Evolutionary conservation across 2,888 invertebrate species (phyloP), one percentile per base, ranked within the genome.

Genomic region (Ariolimax columbianus): DNA sequence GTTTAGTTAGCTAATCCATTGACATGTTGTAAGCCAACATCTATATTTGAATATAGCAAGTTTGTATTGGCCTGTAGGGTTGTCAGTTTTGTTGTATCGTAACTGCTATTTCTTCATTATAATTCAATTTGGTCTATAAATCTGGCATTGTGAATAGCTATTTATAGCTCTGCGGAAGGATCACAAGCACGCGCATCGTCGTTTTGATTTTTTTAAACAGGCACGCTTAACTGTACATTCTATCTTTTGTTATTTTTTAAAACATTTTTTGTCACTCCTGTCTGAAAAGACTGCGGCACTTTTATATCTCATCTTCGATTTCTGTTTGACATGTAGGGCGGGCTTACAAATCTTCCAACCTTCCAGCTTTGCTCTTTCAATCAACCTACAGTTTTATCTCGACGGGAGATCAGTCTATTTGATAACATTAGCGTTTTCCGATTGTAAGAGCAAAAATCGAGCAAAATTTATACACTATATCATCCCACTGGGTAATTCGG

Each of bases 71-170:
- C 68, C 36, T 36, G 36, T 36, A 36, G 36, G 68, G 36, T 19
- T 68, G 36, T 36, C 36, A 68, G 1, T 68, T 68, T 68, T 36
- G 17, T 36, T 17, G 33, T 68, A 68, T 68, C 68, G 30, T 33
- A 36, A 36, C 68, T 68, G 68, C 19, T 19, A 68, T 68, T 68
- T 63, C n/a, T 63, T n/a, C 59, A 63, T 63, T n/a, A 63, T n/a
- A 63, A 23, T 68, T 68, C 30, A 68, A 36, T 36, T 33, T 68
- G 11, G 36, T 36, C 33, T 36, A 68, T 19, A 68, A 30, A 68
- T 36, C 19, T 9, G 36, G 4, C 3, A 68, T 4, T 19, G 14
- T 33, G 11, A 36, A 36, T 26, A 68, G 36, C 14, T 68, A 68
- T 68, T 68, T 68, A 36, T 68, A 68, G 68, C 9, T 36, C 36